Conservation (phyloP, 2,888 invertebrate genomes). For the Drosophila prostipennis region DNA sequence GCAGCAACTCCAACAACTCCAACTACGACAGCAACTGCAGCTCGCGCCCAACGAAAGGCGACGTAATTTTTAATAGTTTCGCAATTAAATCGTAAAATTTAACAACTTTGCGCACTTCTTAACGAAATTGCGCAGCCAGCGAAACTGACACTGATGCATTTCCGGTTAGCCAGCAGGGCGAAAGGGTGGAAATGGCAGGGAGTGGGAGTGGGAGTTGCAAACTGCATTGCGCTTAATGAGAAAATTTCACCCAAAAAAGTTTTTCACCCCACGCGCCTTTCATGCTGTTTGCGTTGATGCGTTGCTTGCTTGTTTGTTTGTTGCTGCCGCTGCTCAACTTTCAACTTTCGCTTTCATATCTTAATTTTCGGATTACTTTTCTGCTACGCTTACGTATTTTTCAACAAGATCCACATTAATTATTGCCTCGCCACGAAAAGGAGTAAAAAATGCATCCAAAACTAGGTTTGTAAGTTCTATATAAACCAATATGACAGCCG, state of each 20-base stretch:
- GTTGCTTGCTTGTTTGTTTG: conserved; percentile 33
- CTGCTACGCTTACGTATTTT: conserved; percentile 23
- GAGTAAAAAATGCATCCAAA: neutral
- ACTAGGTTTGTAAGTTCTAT: neutral
- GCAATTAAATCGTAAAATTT: conserved; percentile 82
- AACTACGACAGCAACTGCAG: conserved; percentile 23
- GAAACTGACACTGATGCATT: conserved; percentile 78
- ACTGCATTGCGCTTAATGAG: conserved; percentile 50
- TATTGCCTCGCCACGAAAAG: conserved; percentile 5
- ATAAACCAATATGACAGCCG: neutral
- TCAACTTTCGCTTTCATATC: conserved; percentile 42
- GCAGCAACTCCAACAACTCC: conserved; percentile 16
- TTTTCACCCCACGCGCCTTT: conserved; percentile 53
- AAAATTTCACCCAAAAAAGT: conserved; percentile 47
- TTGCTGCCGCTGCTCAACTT: conserved; percentile 36
- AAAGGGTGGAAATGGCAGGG: conserved; percentile 2
- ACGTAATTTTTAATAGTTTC: conserved; percentile 80
- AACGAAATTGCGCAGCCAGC: conserved; percentile 70
- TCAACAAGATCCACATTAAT: conserved; percentile 15
- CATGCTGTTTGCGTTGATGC: conserved; percentile 33
- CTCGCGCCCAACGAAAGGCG: conserved; percentile 58
- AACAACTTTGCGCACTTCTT: conserved; percentile 79
- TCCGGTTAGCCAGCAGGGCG: conserved; percentile 56
- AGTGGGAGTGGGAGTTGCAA: conserved; percentile 5
- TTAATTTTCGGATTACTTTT: conserved; percentile 42